Conservation (phyloP, 2,797 vertebrate genomes). For the Brotogeris chrysoptera region DNA sequence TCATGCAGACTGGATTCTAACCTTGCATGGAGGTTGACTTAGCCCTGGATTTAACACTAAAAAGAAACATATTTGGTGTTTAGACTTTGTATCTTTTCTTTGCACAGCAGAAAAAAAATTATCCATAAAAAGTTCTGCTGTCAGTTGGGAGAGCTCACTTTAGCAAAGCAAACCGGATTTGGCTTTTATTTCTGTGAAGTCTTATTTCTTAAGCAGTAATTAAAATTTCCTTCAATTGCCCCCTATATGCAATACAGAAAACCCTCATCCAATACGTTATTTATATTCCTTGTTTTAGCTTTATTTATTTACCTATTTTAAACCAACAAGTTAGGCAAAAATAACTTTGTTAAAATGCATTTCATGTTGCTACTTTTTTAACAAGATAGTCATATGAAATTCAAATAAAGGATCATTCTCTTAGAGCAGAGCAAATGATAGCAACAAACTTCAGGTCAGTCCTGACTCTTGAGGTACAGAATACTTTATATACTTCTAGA, state of each 20-base stretch:
- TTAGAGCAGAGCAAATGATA: not conserved
- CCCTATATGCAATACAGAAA: not conserved
- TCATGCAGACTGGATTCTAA: not conserved
- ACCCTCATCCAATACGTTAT: not conserved
- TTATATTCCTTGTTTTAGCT: not conserved
- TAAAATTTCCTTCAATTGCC: not conserved
- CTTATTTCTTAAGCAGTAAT: not conserved
- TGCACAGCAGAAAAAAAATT: not conserved
- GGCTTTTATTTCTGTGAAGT: not conserved
- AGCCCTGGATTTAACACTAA: not conserved
- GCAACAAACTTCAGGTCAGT: not conserved
- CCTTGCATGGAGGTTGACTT: not conserved
- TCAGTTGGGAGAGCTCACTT: not conserved
- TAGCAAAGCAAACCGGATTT: not conserved
- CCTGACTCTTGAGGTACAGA: not conserved
- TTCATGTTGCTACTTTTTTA: not conserved
- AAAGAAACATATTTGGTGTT: rapidly evolving
- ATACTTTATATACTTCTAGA: not conserved
- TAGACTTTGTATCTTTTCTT: not conserved
- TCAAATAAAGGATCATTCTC: not conserved
- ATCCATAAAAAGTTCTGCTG: not conserved
- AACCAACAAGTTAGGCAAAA: not conserved
- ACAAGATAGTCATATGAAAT: not conserved
- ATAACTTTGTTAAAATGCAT: not conserved
- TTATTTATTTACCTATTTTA: not conserved